Base-by-base conservation (phyloP, 2,113 vertebrate species). In the Muscicapa adusta region DNA sequence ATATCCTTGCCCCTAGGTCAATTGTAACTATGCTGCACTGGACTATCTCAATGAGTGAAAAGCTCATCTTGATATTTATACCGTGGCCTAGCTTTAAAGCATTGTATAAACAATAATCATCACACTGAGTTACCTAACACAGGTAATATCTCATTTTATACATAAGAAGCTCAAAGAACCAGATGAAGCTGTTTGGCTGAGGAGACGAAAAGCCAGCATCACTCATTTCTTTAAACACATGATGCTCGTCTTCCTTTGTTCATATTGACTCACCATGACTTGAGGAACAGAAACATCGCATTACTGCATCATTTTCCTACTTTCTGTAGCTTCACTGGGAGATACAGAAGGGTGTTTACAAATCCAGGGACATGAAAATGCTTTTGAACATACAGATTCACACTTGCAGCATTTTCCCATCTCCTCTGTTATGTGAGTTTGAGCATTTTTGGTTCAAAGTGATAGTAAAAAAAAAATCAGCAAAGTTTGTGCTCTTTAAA, bases 141-240 rank as follows among this genome's bases (percentile, higher is more conserved):
- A 83, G 94, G 68, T 63, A 96, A 4, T 93, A 95, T 95, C 88
- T 96, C 74, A 85, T 91, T 89, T 93, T 88, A 71, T 93, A 28
- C 8, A 95, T 31, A 85, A 80, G 87, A 91, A 93, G 82, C 60
- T 93, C 75, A 96, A 90, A 93, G 93, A 96, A 95, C 93, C 79
- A 95, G 94, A 93, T 60, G 71, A 95, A 95, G 93, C 95, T 89
- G 94, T 96, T 95, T 94, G 86, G 90, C 93, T 29, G 81, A 95
- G 89, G 33, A 95, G 81, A 95, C 22, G 2, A 86, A 94, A 92
- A 95, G 50, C 29, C 89, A 91, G 78, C 91, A 94, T 66, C 94
- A 93, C 67, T 96, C 85, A 94, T 90, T 95, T 85, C 88, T 96
- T 95, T 96, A 97, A 97, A 95, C 78, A 96, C 36, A 94, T 25